Evolutionary conservation across 2,888 invertebrate species (phyloP).

Genomic region (Aphidius colemani): DNA sequence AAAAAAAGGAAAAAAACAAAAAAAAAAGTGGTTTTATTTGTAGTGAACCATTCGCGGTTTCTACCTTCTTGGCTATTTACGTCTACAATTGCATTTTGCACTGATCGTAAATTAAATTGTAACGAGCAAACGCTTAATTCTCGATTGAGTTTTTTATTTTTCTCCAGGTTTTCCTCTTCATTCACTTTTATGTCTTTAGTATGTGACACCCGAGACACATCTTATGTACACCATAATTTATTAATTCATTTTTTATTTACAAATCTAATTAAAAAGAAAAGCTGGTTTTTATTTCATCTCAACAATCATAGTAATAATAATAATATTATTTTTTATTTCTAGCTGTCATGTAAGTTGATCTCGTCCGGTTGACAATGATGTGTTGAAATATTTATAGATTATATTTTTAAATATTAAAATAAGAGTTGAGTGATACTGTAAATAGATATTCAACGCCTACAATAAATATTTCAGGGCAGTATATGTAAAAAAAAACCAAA

Average conservation of each 20-base stretch:
- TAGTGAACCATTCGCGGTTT: not conserved
- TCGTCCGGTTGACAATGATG: too few relatives aligned
- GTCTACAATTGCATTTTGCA: conserved; percentile 40
- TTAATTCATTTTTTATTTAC: too few relatives aligned
- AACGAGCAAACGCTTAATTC: conserved; percentile 46
- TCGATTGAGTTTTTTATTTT: conserved; percentile 6
- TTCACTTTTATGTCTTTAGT: conserved; percentile 31
- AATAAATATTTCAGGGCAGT: too few relatives aligned
- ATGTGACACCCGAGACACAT: conserved; percentile 24
- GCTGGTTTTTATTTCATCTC: too few relatives aligned
- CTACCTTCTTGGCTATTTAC: conserved; percentile 29
- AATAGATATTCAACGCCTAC: too few relatives aligned
- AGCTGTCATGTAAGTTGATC: too few relatives aligned
- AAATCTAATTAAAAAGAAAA: too few relatives aligned
- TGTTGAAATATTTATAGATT: too few relatives aligned
- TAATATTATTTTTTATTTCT: conserved; percentile 25
- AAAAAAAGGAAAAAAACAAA: not conserved
- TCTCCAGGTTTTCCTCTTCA: conserved; percentile 21
- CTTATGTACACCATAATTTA: not conserved
- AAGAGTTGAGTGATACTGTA: too few relatives aligned
- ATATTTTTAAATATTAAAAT: too few relatives aligned
- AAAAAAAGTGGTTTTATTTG: not conserved
- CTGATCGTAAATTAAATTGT: conserved; percentile 54
- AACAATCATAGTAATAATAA: not conserved
- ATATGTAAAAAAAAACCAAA: too few relatives aligned